Conservation (phyloP, 1,140 invertebrate genomes). For the Drosophila lacertosa region DNA sequence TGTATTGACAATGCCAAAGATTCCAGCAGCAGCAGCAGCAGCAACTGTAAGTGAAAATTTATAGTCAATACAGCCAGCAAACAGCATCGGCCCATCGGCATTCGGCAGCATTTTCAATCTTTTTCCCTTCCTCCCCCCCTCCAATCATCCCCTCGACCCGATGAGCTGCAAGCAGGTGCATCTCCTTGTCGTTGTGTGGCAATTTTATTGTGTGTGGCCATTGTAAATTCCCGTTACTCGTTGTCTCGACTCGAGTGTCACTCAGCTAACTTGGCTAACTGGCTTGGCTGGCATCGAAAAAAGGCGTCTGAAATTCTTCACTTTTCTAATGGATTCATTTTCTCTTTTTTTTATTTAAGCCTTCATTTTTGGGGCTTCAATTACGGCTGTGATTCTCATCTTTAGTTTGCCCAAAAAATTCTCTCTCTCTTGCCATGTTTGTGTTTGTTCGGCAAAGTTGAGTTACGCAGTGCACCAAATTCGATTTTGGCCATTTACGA, state of each 20-base stretch:
- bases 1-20: constrained; percentile 55
- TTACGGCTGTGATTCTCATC: constrained; percentile 1
- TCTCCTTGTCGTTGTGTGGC: constrained; percentile 59
- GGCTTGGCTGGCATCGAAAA: constrained; percentile 58
- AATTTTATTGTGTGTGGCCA: constrained; percentile 78
- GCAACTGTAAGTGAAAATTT: constrained; percentile 71
- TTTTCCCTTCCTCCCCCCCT: not conserved
- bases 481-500: constrained; percentile 31
- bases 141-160: not conserved
- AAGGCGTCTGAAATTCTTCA: constrained; percentile 45
- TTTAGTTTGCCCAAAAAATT: not conserved
- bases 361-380: constrained; percentile 18
- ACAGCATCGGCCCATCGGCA: not conserved
- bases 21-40: constrained; percentile 16
- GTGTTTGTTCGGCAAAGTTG: not conserved
- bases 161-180: constrained; percentile 45
- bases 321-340: constrained; percentile 72
- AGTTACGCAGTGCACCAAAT: constrained; percentile 10
- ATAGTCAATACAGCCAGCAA: constrained; percentile 59
- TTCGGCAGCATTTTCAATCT: constrained; percentile 38
- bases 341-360: constrained; percentile 52
- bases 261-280: constrained; percentile 57
- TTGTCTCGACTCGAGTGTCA: constrained; percentile 59
- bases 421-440: not conserved
- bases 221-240: constrained; percentile 77